Conservation (phyloP, 2,113 vertebrate genomes). For the Polyodon spathula region DNA sequence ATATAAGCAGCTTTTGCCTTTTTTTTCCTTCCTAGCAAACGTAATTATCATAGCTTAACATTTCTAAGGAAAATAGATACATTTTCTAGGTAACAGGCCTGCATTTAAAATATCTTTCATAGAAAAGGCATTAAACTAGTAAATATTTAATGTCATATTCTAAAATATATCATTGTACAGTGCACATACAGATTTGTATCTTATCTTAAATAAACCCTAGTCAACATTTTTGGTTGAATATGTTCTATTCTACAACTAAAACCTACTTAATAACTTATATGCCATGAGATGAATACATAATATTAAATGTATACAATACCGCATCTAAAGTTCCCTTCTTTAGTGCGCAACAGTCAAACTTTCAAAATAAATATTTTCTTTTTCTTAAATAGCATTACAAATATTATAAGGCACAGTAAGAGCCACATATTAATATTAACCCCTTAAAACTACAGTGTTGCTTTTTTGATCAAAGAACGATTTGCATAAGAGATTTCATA, state of each 20-base stretch:
- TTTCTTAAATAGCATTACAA: conserved; percentile 91
- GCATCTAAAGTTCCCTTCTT: conserved; percentile 86
- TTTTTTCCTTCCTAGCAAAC: conserved; percentile 25
- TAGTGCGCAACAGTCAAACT: conserved; percentile 86
- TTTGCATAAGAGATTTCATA: conserved; percentile 43
- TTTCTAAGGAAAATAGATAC: conserved; percentile 54
- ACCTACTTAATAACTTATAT: conserved; percentile 98
- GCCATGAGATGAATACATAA: conserved; percentile 99
- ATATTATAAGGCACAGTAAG: conserved; percentile 86
- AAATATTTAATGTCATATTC: conserved; percentile 69
- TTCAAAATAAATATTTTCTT: conserved; percentile 95
- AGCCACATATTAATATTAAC: conserved; percentile 61
- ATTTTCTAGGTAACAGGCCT: conserved; percentile 53
- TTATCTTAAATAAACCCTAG: conserved; percentile 96
- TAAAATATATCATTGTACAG: conserved; percentile 79
- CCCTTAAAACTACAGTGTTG: conserved; percentile 59
- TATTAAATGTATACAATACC: conserved; percentile 82
- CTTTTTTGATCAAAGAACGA: conserved; percentile 45
- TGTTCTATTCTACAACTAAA: conserved; percentile 87
- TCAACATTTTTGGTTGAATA: conserved; percentile 91
- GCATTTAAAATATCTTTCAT: conserved; percentile 54
- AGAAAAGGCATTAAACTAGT: conserved; percentile 65
- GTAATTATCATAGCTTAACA: conserved; percentile 32
- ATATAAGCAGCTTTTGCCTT: conserved; percentile 83
- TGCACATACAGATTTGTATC: conserved; percentile 81